phyloP scores from a whole-genome alignment of 2,888 invertebrate species.

The Silvanus unidentatus region DNA sequence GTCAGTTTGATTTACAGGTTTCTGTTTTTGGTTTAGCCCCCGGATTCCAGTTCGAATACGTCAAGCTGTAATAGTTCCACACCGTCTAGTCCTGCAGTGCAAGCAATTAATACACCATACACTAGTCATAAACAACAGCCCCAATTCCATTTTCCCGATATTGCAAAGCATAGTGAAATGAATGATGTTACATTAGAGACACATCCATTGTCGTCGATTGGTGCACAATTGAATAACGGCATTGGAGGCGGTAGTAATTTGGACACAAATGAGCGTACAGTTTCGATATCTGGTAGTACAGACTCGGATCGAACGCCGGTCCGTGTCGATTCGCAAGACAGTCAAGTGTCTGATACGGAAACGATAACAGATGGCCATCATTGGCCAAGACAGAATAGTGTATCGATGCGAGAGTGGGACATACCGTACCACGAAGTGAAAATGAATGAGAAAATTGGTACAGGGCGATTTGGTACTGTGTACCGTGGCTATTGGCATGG shows the following conservation, averaged over 20 bases:
- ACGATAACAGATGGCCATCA: constrained; percentile 48
- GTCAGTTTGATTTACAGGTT: constrained; percentile 4
- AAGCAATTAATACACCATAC: constrained; percentile 46
- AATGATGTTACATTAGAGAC: constrained; percentile 52
- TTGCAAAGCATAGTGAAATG: constrained; percentile 37
- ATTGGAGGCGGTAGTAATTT: constrained; percentile 36
- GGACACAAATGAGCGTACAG: constrained; percentile 65
- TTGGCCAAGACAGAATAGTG: constrained; percentile 80
- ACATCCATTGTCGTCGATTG: constrained; percentile 36
- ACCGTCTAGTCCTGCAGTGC: constrained; percentile 85
- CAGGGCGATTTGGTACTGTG: constrained; percentile 90
- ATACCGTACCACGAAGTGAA: constrained; percentile 93
- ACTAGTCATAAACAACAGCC: constrained; percentile 45
- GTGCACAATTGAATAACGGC: constrained; percentile 1
- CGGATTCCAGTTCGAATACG: constrained; percentile 87
- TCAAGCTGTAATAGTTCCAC: constrained; percentile 96
- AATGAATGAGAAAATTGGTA: constrained; percentile 81
- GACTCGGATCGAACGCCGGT: constrained; percentile 80
- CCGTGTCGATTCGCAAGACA: constrained; percentile 77
- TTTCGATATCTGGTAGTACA: constrained; percentile 66
- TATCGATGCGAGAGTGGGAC: constrained; percentile 94
- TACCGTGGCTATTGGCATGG: constrained; percentile 97
- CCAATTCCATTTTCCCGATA: constrained; percentile 77
- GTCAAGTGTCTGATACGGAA: constrained; percentile 64
- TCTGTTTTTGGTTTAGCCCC: constrained; percentile 49